phyloP scores from a whole-genome alignment of 2,113 vertebrate genomes.

The Merops nubicus region DNA sequence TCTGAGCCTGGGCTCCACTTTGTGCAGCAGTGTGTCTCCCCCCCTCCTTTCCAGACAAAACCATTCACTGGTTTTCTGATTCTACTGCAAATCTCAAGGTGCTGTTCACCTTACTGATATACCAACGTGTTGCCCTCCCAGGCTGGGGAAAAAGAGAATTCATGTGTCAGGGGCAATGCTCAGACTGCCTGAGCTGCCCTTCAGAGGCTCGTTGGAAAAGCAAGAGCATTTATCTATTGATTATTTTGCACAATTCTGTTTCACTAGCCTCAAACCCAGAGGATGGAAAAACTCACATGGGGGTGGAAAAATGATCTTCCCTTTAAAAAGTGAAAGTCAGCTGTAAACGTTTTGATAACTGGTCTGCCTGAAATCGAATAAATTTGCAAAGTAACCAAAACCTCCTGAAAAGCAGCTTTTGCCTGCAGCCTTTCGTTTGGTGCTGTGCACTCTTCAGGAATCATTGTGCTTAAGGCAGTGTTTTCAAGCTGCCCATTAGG shows the following conservation, averaged over 20 bases:
- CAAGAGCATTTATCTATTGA: not conserved
- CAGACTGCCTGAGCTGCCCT: no score
- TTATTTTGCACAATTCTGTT: not conserved
- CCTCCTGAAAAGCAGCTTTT: not conserved
- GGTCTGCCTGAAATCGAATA: not conserved
- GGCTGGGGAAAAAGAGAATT: not conserved
- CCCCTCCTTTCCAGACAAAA: not conserved
- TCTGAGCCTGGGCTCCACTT: not conserved
- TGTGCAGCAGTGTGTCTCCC: accelerated
- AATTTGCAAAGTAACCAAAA: not conserved
- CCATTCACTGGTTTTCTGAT: not conserved
- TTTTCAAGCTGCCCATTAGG: not conserved
- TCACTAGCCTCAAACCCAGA: not conserved
- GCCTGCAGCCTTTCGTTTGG: not conserved
- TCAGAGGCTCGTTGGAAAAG: not conserved
- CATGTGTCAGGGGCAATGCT: no score
- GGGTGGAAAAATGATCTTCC: not conserved
- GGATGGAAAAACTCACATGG: not conserved
- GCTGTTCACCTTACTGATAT: not conserved
- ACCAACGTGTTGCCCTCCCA: not conserved
- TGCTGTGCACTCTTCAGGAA: not conserved
- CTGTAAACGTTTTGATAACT: not conserved
- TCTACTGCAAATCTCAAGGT: not conserved
- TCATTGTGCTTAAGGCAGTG: not conserved
- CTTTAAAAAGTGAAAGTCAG: not conserved